A percentile compares a stretch with the other conserved stretches of the same genome.
Evolutionary conservation across 2,113 vertebrate species (phyloP).

Genomic region (Ciconia maguari): DNA sequence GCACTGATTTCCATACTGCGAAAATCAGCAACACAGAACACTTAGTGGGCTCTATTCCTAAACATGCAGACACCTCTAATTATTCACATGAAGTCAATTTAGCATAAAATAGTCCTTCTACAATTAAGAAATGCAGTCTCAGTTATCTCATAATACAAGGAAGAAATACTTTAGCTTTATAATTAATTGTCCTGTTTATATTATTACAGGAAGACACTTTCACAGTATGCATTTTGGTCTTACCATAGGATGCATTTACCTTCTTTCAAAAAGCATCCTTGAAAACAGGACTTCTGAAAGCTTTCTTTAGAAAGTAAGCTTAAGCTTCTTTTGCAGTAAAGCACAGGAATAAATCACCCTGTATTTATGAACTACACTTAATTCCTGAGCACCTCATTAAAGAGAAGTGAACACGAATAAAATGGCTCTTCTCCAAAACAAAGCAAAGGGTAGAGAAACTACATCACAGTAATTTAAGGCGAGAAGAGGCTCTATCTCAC

Average conservation of each 20-base stretch:
- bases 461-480: constrained; percentile 22
- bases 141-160: neutral
- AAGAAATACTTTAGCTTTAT: constrained; percentile 18
- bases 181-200: neutral
- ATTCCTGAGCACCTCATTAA: constrained; percentile 62
- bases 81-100: neutral
- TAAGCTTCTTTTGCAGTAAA: constrained; percentile 34
- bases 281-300: constrained; percentile 10
- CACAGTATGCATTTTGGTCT: neutral
- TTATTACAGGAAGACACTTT: neutral
- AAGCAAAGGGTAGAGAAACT: constrained; percentile 34
- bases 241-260: neutral
- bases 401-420: constrained; percentile 9
- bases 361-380: constrained; percentile 60
- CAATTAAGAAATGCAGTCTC: neutral
- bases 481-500: constrained; percentile 12
- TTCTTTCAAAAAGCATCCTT: constrained; percentile 10
- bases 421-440: constrained; percentile 56
- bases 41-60: neutral
- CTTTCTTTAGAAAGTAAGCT: neutral
- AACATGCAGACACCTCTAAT: neutral
- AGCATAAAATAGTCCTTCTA: neutral
- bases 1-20: neutral
- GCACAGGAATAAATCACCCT: constrained; percentile 44
- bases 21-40: neutral